Conservation (phyloP, 2,113 vertebrate species). For the Cairina moschata region DNA sequence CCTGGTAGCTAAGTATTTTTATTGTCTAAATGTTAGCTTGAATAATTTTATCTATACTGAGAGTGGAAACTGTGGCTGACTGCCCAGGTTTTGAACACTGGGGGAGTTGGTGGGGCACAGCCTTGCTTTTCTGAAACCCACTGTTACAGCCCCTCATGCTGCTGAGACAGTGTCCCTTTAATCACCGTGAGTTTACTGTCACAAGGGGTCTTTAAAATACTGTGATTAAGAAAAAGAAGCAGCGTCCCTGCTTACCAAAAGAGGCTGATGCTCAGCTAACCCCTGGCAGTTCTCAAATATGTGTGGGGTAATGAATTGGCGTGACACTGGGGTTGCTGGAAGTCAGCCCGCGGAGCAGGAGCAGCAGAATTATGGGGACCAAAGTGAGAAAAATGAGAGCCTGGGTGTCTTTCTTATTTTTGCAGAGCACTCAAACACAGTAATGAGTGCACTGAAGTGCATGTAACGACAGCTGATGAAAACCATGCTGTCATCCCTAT, state of each 20-base stretch:
- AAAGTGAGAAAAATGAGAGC: not conserved
- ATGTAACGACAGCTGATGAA: not conserved
- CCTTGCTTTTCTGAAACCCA: not conserved
- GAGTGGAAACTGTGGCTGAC: not conserved
- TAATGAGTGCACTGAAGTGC: not conserved
- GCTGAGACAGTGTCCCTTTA: not conserved
- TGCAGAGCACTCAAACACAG: accelerated
- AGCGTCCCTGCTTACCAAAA: not conserved
- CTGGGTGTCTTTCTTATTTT: not conserved
- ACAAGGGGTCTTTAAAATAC: not conserved
- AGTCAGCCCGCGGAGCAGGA: not conserved
- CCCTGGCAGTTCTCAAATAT: not conserved
- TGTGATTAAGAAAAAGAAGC: not conserved
- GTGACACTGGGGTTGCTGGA: not conserved
- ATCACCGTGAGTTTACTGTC: not conserved
- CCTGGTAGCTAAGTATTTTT: slow-evolving; percentile 5
- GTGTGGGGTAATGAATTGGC: accelerated
- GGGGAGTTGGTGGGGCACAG: not conserved
- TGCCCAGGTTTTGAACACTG: not conserved
- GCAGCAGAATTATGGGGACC: not conserved
- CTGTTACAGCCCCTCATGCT: not conserved
- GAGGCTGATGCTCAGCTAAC: not conserved
- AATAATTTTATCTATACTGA: not conserved
- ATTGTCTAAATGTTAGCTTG: not conserved
- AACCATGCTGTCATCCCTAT: not conserved